phyloP scores from a whole-genome alignment of 2,797 vertebrate genomes.

The Ctenopoma kingsleyae region DNA sequence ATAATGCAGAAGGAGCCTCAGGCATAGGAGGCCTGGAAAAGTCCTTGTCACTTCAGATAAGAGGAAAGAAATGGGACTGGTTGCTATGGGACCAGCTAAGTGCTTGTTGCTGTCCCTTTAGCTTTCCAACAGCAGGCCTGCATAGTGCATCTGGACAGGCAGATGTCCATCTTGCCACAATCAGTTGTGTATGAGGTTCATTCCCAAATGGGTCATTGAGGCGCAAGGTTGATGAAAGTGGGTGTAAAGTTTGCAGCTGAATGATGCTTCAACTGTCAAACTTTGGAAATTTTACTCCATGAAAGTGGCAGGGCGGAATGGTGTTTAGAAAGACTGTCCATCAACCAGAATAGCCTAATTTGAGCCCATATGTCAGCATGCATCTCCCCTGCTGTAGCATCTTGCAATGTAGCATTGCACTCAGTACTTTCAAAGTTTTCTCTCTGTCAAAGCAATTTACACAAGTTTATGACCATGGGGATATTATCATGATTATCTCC shows the following conservation, averaged over 20 bases:
- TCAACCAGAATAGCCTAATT: slow-evolving; percentile 30
- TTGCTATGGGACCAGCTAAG: slow-evolving; percentile 80
- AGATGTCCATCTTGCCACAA: slow-evolving; percentile 64
- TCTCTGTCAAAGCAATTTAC: background rate
- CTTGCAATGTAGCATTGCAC: slow-evolving; percentile 11
- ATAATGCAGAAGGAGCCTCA: slow-evolving; percentile 78
- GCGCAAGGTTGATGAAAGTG: slow-evolving; percentile 47
- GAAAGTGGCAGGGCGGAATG: slow-evolving; percentile 37
- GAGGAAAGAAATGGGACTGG: slow-evolving; percentile 76
- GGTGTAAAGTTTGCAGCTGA: slow-evolving; percentile 53
- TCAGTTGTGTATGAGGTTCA: slow-evolving; percentile 40
- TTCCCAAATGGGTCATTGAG: slow-evolving; percentile 49
- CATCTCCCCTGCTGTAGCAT: slow-evolving; percentile 9
- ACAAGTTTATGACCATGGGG: background rate
- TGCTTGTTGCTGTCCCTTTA: slow-evolving; percentile 79
- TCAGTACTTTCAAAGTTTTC: background rate
- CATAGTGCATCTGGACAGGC: slow-evolving; percentile 64
- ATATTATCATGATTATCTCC: background rate
- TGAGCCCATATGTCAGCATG: background rate
- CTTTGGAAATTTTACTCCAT: slow-evolving; percentile 34
- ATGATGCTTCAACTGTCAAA: slow-evolving; percentile 50
- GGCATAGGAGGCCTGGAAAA: slow-evolving; percentile 73
- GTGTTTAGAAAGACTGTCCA: slow-evolving; percentile 35
- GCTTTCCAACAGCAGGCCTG: slow-evolving; percentile 62
- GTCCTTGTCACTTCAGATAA: slow-evolving; percentile 84